phyloP scores from a whole-genome alignment of 2,797 vertebrate genomes.

The Argentina silus region DNA sequence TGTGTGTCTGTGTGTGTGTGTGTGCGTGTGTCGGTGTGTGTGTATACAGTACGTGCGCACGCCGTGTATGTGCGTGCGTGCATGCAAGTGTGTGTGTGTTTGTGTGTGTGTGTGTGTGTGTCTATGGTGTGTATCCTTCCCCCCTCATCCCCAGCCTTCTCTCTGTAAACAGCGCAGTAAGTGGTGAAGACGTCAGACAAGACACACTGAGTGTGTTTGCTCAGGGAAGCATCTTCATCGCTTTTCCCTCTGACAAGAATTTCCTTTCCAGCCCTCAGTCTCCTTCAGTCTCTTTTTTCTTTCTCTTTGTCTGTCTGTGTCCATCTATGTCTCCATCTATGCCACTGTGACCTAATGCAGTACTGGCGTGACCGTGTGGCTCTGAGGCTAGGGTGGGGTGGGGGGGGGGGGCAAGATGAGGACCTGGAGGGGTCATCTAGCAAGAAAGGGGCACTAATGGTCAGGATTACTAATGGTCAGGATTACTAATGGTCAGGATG shows the following conservation, averaged over 20 bases:
- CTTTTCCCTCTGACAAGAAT: conserved; percentile 3
- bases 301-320: not conserved
- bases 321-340: not conserved
- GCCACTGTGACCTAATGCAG: not conserved
- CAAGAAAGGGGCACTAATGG: not conserved
- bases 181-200: conserved; percentile 2
- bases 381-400: not conserved
- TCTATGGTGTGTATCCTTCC: conserved; percentile 11
- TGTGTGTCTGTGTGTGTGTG: too few relatives aligned
- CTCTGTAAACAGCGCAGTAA: conserved; percentile 18
- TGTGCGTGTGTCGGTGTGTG: not conserved
- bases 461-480: conserved; percentile 7
- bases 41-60: not conserved
- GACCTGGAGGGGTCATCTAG: not conserved
- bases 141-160: not conserved
- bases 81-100: not conserved
- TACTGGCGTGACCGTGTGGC: not conserved
- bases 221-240: conserved; percentile 14
- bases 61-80: not conserved
- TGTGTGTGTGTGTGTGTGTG: not conserved
- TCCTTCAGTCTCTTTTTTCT: not conserved
- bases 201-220: conserved; percentile 17
- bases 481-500: conserved; percentile 9
- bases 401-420: not conserved
- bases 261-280: not conserved